Evolutionary conservation across 2,113 vertebrate genomes (phyloP).

Genomic region (Hydropotes inermis): DNA sequence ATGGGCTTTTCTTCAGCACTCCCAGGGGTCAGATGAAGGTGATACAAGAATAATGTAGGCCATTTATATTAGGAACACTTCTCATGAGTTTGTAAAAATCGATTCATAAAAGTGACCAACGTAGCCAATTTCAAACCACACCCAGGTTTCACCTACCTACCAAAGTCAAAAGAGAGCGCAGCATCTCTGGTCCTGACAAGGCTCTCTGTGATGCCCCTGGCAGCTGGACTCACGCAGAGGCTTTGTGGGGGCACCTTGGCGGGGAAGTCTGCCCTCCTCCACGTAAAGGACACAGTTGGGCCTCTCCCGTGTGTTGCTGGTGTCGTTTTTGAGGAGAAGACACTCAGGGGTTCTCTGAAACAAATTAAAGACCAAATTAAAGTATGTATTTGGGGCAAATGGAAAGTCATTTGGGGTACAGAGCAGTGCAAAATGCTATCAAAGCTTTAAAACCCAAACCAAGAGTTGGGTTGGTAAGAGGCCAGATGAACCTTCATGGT

Average conservation of each 20-base stretch:
- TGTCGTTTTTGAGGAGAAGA: neutral
- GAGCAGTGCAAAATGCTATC: neutral
- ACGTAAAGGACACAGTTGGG: neutral
- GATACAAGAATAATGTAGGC: neutral
- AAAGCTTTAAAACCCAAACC: neutral
- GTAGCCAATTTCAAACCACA: neutral
- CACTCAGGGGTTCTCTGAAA: neutral
- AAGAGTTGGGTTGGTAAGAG: neutral
- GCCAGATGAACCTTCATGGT: neutral
- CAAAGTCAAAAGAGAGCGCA: neutral
- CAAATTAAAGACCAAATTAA: neutral
- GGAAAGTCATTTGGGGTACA: neutral
- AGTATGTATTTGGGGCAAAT: neutral
- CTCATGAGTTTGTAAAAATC: neutral
- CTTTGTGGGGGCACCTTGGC: neutral
- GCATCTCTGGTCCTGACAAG: neutral
- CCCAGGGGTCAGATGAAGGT: conserved; percentile 62
- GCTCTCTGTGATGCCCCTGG: too few relatives aligned
- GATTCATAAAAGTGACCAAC: neutral
- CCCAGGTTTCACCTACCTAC: neutral
- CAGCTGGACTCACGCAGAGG: neutral
- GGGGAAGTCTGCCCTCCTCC: neutral
- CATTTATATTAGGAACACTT: conserved; percentile 33
- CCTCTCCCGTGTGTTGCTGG: neutral
- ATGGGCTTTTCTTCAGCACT: conserved; percentile 42